Percentiles rank a stretch among this genome's conserved stretches.
Conservation (phyloP, 35 echinoderm and acorn worm species). For the Stichopus chloronotus region DNA sequence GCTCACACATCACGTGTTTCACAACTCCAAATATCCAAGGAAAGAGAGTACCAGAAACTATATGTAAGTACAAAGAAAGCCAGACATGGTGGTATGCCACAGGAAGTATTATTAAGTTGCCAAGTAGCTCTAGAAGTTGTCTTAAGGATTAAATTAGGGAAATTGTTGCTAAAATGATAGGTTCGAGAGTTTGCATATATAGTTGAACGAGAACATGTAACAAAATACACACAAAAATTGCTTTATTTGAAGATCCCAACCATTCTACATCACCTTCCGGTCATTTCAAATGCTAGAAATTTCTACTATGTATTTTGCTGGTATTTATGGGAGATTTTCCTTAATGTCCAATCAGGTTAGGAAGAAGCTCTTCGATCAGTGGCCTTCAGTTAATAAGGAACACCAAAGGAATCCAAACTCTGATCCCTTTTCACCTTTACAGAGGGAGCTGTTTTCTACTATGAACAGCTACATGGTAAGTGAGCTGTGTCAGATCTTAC, state of each 20-base stretch:
- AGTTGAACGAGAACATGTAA: no score
- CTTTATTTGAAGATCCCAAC: no score
- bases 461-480: slow-evolving; percentile 86
- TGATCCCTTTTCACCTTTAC: slow-evolving; percentile 66
- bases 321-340: neutral
- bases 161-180: no score
- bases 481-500: neutral
- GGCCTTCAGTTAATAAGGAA: slow-evolving; percentile 65
- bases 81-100: neutral
- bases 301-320: no score
- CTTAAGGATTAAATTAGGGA: no score
- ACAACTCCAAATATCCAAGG: neutral
- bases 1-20: neutral
- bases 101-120: neutral
- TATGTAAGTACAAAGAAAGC: slow-evolving; percentile 60
- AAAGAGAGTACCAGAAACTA: slow-evolving; percentile 53
- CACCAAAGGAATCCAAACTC: slow-evolving; percentile 1
- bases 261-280: no score
- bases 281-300: no score
- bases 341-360: slow-evolving; percentile 60
- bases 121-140: no score
- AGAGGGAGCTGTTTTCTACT: slow-evolving; percentile 85
- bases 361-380: slow-evolving; percentile 77
- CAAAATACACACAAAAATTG: no score
- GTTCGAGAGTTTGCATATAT: no score